Evolutionary conservation across 2,797 vertebrate genomes (phyloP).

Genomic region (Crocidura indochinensis): DNA sequence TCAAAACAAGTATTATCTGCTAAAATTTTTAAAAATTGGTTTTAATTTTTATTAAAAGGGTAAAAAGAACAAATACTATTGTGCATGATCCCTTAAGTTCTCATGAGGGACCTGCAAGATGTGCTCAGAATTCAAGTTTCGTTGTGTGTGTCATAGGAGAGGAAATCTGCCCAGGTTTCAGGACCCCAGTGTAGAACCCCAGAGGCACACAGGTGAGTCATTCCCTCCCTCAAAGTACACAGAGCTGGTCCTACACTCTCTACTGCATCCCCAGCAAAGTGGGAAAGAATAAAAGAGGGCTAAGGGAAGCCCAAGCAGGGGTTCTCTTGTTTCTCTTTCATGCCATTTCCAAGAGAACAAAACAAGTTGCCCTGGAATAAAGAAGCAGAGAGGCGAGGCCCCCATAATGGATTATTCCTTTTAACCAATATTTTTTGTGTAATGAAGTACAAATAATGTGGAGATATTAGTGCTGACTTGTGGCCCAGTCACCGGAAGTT

Average conservation of each 20-base stretch:
- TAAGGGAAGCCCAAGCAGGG: neutral
- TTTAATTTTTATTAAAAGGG: neutral
- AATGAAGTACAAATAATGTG: neutral
- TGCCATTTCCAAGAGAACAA: neutral
- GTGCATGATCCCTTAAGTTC: neutral
- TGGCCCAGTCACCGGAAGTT: neutral
- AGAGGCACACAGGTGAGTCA: neutral
- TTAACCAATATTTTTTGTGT: neutral
- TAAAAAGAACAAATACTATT: neutral
- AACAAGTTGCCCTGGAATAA: neutral
- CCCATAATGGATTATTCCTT: neutral
- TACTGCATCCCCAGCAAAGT: neutral
- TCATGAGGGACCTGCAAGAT: neutral
- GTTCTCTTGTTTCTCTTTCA: neutral
- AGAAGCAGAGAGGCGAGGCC: neutral
- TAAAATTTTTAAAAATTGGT: neutral
- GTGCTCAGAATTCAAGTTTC: neutral
- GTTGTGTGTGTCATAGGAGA: neutral
- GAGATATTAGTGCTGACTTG: neutral
- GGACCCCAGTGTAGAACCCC: neutral
- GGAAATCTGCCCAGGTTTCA: neutral
- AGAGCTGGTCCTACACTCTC: neutral
- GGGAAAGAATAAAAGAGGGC: neutral
- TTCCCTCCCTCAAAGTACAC: neutral
- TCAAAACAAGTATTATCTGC: constrained; percentile 25